Evolutionary conservation across 2,888 invertebrate genomes (phyloP), one percentile per base, ranked within the genome.

Genomic region (Tortrix viridana): DNA sequence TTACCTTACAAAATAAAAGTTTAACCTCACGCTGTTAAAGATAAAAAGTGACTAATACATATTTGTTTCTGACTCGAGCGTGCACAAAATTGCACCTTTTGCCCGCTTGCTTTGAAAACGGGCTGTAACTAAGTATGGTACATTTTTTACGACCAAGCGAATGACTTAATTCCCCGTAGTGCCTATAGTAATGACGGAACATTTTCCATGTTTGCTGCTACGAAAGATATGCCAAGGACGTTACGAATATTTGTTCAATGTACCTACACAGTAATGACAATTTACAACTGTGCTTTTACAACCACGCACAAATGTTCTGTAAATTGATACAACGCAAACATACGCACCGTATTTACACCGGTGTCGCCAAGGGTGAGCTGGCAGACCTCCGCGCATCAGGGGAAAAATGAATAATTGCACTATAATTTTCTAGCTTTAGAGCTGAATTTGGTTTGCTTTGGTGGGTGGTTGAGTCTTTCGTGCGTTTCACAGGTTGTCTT

Each of bases 271-370:
- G 43, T 58, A 63, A 53, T 63, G 63, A 63, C 48, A 63, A 63
- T 63, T 58, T 63, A 63, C 43, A 58, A 63, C 63, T 63, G 63
- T 63, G 63, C 57, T 58, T 63, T 78, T 71, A 71, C 71, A 76
- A 75, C 79, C 78, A 70, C 76, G 74, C 76, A 75, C 76, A 77
- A 84, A 82, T 85, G 84, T 82, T 76, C 74, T 78, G 81, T 86
- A 84, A 85, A 84, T 80, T 86, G 84, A 85, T 86, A 86, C 85
- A 82, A 81, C 72, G 71, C 76, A 84, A 84, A 85, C 84, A 84
- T 77, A 80, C 79, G 82, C 70, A 71, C 69, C 68, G 71, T 74
- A 76, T 76, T 71, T 74, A 76, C 75, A 71, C 71, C 74, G 72
- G 77, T 78, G 75, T 76, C 61, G 72, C 72, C 61, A 69, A 71